Conservation (phyloP, 2,888 invertebrate species). For the Esperia sulphurella region DNA sequence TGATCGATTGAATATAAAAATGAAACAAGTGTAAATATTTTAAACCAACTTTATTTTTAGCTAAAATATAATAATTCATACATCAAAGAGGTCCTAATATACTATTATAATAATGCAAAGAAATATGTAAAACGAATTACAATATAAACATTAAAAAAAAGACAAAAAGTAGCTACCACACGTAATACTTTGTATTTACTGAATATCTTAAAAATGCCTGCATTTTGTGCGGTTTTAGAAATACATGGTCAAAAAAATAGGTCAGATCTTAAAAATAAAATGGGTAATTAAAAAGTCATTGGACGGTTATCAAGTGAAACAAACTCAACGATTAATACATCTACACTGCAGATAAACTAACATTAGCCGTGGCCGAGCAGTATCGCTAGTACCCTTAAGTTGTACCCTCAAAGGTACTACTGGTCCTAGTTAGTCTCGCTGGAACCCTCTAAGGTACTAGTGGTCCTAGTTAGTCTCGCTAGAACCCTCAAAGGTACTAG, state of each 20-base stretch:
- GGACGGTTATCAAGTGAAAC: conserved; percentile 61
- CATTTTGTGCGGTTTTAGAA: conserved; percentile 31
- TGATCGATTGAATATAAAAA: conserved; percentile 26
- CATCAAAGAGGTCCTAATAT: conserved; percentile 75
- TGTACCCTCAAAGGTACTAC: too few relatives aligned
- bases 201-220: conserved; percentile 30
- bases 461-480: too few relatives aligned
- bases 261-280: conserved; percentile 45
- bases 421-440: too few relatives aligned
- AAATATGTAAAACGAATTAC: conserved; percentile 32
- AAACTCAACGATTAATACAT: conserved; percentile 26
- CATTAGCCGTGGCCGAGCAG: too few relatives aligned
- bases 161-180: conserved; percentile 54
- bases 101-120: conserved; percentile 66
- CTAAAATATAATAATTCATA: conserved; percentile 80
- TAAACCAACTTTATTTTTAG: conserved; percentile 80
- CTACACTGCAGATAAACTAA: not conserved
- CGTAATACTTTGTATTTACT: conserved; percentile 38
- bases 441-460: too few relatives aligned
- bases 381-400: too few relatives aligned
- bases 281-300: conserved; percentile 42
- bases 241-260: conserved; percentile 1
- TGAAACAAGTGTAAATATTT: conserved; percentile 54
- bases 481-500: too few relatives aligned
- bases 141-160: conserved; percentile 29